A percentile compares a stretch with the other conserved stretches of the same genome.
Conservation (phyloP, 92 coral and sea anemone species). For the Umimayanthus kanabou region DNA sequence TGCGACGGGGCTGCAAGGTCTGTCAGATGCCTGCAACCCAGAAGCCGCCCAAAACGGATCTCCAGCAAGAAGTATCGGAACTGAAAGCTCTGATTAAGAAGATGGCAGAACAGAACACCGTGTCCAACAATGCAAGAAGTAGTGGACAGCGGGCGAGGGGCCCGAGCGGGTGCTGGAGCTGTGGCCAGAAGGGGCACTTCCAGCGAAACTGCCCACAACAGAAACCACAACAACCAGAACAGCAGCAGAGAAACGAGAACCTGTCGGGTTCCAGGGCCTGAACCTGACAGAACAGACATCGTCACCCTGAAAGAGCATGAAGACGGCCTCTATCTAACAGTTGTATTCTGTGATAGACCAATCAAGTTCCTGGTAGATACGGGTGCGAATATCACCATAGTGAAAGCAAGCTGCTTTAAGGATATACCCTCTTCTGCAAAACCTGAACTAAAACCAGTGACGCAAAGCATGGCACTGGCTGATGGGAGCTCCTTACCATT, state of each 20-base stretch:
- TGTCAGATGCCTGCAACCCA: not conserved
- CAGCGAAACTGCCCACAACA: constrained; percentile 39
- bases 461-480: constrained; percentile 39
- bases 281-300: constrained; percentile 34
- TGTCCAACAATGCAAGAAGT: not conserved
- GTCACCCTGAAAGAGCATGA: constrained; percentile 23
- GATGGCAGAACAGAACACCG: not conserved
- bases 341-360: constrained; percentile 38
- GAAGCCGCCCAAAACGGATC: not conserved
- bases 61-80: constrained; percentile 24
- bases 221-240: constrained; percentile 15
- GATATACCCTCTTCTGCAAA: constrained; percentile 15
- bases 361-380: constrained; percentile 54
- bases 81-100: not conserved
- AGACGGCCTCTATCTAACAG: constrained; percentile 45
- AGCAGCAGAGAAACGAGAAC: constrained; percentile 42
- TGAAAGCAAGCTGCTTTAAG: constrained; percentile 45
- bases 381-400: constrained; percentile 55
- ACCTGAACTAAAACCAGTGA: constrained; percentile 25
- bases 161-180: constrained; percentile 42
- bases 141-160: constrained; percentile 36
- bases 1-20: constrained; percentile 1
- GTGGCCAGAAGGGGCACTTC: constrained; percentile 38
- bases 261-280: constrained; percentile 58
- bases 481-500: constrained; percentile 44